Conservation (phyloP, 1,140 invertebrate species). For the Coptotermes formosanus region DNA sequence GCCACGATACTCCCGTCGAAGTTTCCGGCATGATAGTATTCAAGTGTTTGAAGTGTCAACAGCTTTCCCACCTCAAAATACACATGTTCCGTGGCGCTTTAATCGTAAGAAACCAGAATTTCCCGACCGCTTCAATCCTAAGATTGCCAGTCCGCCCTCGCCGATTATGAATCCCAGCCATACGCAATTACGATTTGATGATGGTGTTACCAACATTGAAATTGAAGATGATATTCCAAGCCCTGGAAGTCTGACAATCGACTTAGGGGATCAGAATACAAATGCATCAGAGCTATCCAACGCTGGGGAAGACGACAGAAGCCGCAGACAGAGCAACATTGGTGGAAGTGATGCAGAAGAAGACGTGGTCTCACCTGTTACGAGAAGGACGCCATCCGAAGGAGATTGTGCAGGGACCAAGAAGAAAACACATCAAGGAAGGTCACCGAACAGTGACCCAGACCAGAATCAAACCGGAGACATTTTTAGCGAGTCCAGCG, state of each 20-base stretch:
- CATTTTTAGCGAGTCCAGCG: neutral
- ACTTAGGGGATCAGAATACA: neutral
- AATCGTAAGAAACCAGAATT: neutral
- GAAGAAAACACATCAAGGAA: neutral
- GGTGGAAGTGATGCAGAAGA: neutral
- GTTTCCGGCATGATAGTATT: neutral
- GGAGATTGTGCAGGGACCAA: neutral
- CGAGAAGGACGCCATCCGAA: neutral
- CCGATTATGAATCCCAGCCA: neutral
- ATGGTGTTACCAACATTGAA: neutral
- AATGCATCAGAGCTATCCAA: neutral
- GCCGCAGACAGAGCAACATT: neutral
- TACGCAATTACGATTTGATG: neutral
- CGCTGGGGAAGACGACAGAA: neutral
- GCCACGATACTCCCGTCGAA: neutral
- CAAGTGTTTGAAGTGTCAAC: neutral
- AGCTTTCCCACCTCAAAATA: neutral
- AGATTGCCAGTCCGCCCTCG: neutral
- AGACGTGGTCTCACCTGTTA: neutral
- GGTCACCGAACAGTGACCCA: neutral
- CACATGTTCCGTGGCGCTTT: neutral
- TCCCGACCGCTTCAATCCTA: neutral
- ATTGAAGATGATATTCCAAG: neutral
- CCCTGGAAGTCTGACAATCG: neutral
- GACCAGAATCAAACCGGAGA: neutral